Base-by-base conservation (phyloP, 1,140 invertebrate genomes). In the Solenopsis invicta region DNA sequence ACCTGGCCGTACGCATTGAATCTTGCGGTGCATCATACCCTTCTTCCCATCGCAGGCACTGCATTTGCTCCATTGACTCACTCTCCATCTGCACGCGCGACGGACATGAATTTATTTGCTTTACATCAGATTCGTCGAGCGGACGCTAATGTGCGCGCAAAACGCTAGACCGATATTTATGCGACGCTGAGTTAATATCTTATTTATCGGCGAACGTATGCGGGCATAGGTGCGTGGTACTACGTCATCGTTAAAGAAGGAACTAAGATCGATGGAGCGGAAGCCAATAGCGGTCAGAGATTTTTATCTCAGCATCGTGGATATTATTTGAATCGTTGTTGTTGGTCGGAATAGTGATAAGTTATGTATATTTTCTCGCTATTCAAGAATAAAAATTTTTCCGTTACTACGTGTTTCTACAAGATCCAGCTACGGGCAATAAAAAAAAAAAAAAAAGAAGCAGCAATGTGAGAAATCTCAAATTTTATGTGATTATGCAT, bases 31-130 rank as follows among this genome's bases (percentile, higher is more conserved):
- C 48, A 90, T 91, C 1, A 92, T 86, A 10, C 96, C 96, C 29
- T 93, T 93, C 88, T 94, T 94, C 34, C 93, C 93, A 64, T 94
- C 93, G 86, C 96, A 96, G 6, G 95, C 95, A 62, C 89, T 94
- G 87, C 96, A 96, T 50, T 93, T 92, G 59, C 95, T 94, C 96
- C 96, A 96, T 80, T 94, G 94, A 50, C 96, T 96, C 12, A 95
- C 94, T 72, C 95, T 92, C 96, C 96, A 96, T 89, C 96, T 87
- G 24, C 29, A 50, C 18, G 59, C 10, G 2, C 29, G 56, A 18
- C 41, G 29, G 12, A 76, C 29, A 61, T 64, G 59, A 10, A 78
- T 85, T 61, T 85, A 84, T 84, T 84, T 61, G 56, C 54, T 37
- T 84, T 61, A 64, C 50, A 24, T 81, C 48, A 56, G 45, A 59